These are phyloP conservation scores for Hiodon alosoides DNA, from an alignment of 2,113 vertebrate genomes.

Conservation along the genomic window DNA sequence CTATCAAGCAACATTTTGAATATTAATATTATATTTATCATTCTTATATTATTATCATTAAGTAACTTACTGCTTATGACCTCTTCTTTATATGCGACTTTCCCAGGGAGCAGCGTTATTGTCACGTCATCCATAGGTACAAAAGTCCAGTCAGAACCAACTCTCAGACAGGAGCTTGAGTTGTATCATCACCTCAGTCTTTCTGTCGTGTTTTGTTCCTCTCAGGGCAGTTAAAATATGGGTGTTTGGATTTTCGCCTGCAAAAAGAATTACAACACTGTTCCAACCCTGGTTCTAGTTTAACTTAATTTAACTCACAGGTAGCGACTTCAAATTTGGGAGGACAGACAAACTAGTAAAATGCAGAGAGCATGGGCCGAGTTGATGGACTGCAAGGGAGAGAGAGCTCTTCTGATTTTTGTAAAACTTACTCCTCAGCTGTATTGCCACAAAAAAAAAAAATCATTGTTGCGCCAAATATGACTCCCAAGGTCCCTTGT, in stretches of 20 bases:
- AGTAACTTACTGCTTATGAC: background rate
- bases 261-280: background rate
- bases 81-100: background rate
- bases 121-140: background rate
- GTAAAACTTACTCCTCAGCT: background rate
- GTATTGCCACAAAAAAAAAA: background rate
- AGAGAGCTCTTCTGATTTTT: background rate
- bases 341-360: background rate
- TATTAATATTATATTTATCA: background rate
- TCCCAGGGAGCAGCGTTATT: background rate
- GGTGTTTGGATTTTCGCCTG: background rate
- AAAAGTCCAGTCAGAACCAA: background rate
- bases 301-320: background rate
- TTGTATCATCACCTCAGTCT: background rate
- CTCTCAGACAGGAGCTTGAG: background rate
- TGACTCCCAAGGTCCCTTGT: background rate
- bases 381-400: background rate
- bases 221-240: background rate
- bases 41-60: too few relatives aligned
- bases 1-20: too few relatives aligned
- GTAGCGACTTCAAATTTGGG: background rate
- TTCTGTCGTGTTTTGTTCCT: background rate
- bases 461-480: background rate
- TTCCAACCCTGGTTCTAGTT: background rate
- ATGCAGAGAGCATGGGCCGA: background rate